phyloP scores from a whole-genome alignment of 2,797 vertebrate species.

The Acestrorhynchus altus region DNA sequence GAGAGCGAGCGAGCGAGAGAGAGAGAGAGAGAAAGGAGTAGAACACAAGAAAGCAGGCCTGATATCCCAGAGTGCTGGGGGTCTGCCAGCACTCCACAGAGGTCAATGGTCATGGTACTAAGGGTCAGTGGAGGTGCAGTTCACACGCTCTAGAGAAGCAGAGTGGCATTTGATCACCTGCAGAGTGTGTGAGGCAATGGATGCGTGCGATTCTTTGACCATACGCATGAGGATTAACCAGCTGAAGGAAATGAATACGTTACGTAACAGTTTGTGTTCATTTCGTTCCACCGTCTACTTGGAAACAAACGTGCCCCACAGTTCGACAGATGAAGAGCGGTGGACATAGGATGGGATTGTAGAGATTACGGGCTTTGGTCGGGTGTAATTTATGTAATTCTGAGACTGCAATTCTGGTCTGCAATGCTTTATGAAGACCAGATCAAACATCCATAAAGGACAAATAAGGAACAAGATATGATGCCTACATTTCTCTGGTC shows the following conservation, averaged over 20 bases:
- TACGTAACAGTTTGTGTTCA: slow-evolving; percentile 18
- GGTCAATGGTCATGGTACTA: slow-evolving; percentile 46
- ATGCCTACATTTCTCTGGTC: neutral
- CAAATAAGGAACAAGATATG: neutral
- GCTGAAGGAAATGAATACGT: slow-evolving; percentile 4
- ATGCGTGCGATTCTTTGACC: neutral
- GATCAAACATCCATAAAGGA: neutral
- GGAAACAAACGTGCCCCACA: slow-evolving; percentile 7
- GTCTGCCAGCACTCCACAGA: slow-evolving; percentile 34
- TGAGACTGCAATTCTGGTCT: neutral
- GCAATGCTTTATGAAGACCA: neutral
- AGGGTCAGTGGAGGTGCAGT: slow-evolving; percentile 51
- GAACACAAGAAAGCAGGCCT: slow-evolving; percentile 17
- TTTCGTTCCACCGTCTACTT: slow-evolving; percentile 2
- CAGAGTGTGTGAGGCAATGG: slow-evolving; percentile 9
- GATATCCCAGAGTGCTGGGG: slow-evolving; percentile 28
- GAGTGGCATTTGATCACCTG: slow-evolving; percentile 44
- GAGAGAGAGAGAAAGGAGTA: neutral
- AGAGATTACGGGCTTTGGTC: slow-evolving; percentile 33
- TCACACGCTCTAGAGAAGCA: slow-evolving; percentile 53
- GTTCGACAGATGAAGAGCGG: neutral
- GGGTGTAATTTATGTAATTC: slow-evolving; percentile 27
- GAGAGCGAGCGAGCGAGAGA: slow-evolving; percentile 21
- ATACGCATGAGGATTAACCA: slow-evolving; percentile 24
- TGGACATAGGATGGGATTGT: slow-evolving; percentile 21